Base-by-base conservation (phyloP, 2,888 invertebrate species). In the Linyphia triangularis region DNA sequence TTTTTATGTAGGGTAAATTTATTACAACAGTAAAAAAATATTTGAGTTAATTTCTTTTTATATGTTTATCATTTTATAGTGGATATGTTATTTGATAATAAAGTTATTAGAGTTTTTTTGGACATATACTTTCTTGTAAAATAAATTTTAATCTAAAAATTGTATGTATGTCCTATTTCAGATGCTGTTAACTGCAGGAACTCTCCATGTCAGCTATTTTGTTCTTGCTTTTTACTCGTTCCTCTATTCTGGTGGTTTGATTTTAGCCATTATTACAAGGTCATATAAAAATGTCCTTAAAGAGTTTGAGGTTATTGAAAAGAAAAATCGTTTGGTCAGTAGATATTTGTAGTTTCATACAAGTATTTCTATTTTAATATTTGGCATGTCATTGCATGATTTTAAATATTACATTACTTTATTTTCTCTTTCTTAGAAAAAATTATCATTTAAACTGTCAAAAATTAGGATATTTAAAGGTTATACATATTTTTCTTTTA, bases 131-230 rank as follows among this genome's bases (percentile, higher is more conserved):
- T n/a, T n/a, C n/a, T n/a, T n/a, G n/a, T n/a, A n/a, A n/a, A n/a
- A n/a, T n/a, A n/a, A n/a, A n/a, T 24, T 10, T 37, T 10, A 37
- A 59, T 61, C 10, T 2, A 37, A 19, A 16, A 19, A 40, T 51
- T n/a, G n/a, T 28, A 10, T 75, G 1, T 65, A n/a, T 16, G 16
- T 78, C 10, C 51, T 33, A 1, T 70, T 83, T 83, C 40, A 88
- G 88, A 88, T 88, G 88, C 30, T 88, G 30, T 37, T 88, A 57
- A 88, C 88, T 13, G 88, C 83, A 83, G 88, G 88, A 43, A 82
- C 88, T 33, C 69, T 88, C 33, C 88, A 88, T 78, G 88, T 88
- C 16, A 88, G 72, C 26, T 88, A 88, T 63, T 88, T 88, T 43
- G 77, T 88, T n/a, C 61, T 88, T 13, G 88, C 88, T 10, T 88